Conservation (phyloP, 1,140 invertebrate species). For the Thaumetopoea pityocampa region DNA sequence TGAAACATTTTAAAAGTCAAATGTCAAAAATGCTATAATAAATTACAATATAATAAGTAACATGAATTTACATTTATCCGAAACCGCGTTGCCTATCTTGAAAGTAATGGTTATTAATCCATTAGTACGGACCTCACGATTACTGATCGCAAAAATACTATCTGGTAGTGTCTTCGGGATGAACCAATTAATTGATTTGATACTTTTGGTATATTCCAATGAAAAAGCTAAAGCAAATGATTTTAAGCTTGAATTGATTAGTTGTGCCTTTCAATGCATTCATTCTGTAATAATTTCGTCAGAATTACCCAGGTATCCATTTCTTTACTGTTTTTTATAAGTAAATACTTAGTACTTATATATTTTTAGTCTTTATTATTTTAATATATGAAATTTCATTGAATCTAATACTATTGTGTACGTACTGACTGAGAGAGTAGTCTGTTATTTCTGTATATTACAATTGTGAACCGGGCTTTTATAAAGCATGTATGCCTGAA, state of each 20-base stretch:
- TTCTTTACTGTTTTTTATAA: too few relatives aligned
- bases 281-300: conserved; percentile 43
- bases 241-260: conserved; percentile 41
- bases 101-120: conserved; percentile 56
- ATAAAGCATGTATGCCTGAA: too few relatives aligned
- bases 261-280: conserved; percentile 45
- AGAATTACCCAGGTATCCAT: conserved; percentile 53
- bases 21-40: conserved; percentile 5
- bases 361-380: neutral
- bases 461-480: too few relatives aligned
- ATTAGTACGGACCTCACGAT: conserved; percentile 33
- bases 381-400: too few relatives aligned
- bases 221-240: conserved; percentile 34
- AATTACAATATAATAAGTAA: conserved; percentile 9
- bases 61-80: conserved; percentile 1
- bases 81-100: conserved; percentile 9
- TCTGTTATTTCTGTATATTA: too few relatives aligned
- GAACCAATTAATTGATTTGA: conserved; percentile 44
- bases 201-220: conserved; percentile 50
- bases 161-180: conserved; percentile 45
- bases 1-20: neutral
- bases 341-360: too few relatives aligned
- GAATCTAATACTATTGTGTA: too few relatives aligned
- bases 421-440: too few relatives aligned
- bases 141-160: conserved; percentile 47